phyloP scores from a whole-genome alignment of 2,113 vertebrate species.

The Gnathonemus echidnorhynchus region DNA sequence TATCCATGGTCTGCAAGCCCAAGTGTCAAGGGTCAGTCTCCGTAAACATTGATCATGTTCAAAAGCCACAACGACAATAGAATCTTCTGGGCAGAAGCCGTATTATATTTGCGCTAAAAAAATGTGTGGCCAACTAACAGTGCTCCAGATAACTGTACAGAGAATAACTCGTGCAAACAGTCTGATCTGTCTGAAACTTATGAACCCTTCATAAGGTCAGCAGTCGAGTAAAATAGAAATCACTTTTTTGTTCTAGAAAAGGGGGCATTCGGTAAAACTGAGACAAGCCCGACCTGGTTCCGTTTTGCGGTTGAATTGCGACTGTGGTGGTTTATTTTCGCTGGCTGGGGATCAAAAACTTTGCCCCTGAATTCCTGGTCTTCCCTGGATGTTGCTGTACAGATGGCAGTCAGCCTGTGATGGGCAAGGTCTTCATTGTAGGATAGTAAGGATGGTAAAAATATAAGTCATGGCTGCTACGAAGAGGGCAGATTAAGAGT shows the following conservation, averaged over 20 bases:
- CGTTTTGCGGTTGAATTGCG: background rate
- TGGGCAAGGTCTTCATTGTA: background rate
- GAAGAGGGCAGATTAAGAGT: background rate
- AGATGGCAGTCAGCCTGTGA: background rate
- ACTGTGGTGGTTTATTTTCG: background rate
- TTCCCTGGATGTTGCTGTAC: background rate
- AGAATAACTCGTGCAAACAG: background rate
- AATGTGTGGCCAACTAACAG: background rate
- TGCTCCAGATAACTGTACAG: background rate
- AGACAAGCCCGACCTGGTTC: background rate
- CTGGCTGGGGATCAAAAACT: background rate
- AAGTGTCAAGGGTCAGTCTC: background rate
- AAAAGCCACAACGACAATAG: background rate
- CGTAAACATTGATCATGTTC: background rate
- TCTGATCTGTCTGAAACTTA: background rate
- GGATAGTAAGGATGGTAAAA: background rate
- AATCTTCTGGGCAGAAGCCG: background rate
- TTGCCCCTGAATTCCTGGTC: background rate
- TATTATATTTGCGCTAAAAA: background rate
- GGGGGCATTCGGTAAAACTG: background rate
- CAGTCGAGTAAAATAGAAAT: background rate
- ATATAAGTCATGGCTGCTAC: background rate
- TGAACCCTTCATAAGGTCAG: background rate
- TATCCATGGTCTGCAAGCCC: background rate
- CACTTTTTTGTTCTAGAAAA: background rate